Evolutionary conservation across 2,113 vertebrate genomes (phyloP), one percentile per base, ranked within the genome.

Genomic region (Neogobius melanostomus): DNA sequence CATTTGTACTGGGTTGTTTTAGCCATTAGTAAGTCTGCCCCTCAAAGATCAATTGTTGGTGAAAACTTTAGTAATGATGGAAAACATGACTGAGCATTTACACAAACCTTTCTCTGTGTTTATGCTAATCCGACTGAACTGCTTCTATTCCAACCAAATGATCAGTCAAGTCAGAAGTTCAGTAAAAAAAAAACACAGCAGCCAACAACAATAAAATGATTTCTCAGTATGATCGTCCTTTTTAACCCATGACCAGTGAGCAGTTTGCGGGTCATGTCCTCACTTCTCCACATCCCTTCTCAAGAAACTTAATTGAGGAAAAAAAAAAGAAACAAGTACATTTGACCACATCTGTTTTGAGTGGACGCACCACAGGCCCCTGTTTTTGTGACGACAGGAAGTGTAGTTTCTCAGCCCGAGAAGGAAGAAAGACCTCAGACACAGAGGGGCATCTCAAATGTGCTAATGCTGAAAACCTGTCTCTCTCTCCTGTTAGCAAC

Each of bases 341-440:
- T 5, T 62, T 74, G 65, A 72, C 76, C 83, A 87, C 87, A 90
- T 90, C 84, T 90, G 88, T 72, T 85, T 85, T 43, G 28, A 61
- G 60, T 87, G 82, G 80, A 75, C 43, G 56, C 67, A 82, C 82
- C 78, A 28, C 82, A 86, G 69, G 83, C 79, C 88, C 85, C 84
- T 89, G 82, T 85, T 88, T 85, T 63, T 80, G 77, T 80, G 83
- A 76, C 79, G 77, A 85, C 76, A 72, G 83, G 73, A 80, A 82
- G 77, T 71, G 64, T 36, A 70, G 71, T 51, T 64, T 76, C 73
- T 79, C 45, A 57, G 68, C 62, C 66, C 69, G 21, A 77, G 66
- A 64, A 46, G 42, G 79, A 80, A 80, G 66, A 36, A 73, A 86
- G 79, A 68, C 54, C 7, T 66, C 80, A 76, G 73, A 48, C 69